Base-by-base conservation (phyloP, 2,113 vertebrate genomes). In the Stegostoma tigrinum region DNA sequence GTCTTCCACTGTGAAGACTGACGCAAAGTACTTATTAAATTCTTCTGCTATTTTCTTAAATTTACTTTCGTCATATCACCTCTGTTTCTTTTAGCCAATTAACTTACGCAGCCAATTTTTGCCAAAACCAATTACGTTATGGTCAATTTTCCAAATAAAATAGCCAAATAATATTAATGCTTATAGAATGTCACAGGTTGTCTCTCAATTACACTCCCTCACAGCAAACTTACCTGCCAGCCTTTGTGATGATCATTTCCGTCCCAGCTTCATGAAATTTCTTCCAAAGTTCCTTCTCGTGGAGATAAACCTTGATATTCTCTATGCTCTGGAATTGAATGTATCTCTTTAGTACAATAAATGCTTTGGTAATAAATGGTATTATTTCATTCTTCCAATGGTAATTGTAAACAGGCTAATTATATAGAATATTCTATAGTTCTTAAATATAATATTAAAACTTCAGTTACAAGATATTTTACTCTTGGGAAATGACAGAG, bases 201-300 rank as follows among this genome's bases (percentile, higher is more conserved):
- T 15, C n/a, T 95, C 72, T 45, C 42, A 30, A 3, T 78, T 75
- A 45, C 66, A 66, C 64, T 93, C 64, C 27, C 45, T 67, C 27
- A 30, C 55, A 98, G 98, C 98, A 95, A 99, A 95, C 90, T 38
- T 64, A 96, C 99, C 99, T 99, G 97, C 99, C 99, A 87, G 99
- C 99, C 97, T 99, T 99, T 78, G 99, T 99, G 96, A 99, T 99
- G 97, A 99, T 99, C 99, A 99, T 99, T 97, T 99, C 99, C 0
- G 99, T 99, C 94, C 99, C 98, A 2, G 98, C 98, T 96, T 99
- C 99, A 90, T 99, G 99, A 96, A 99, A 99, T 97, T 98, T 99
- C 98, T 99, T 99, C 99, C 99, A 99, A 96, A 99, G 98, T 83
- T 99, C 99, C 96, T 98, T 98, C 97, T 99, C 99, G 15, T 99